Percentiles rank a stretch among this genome's conserved stretches.
phyloP scores from a whole-genome alignment of 2,888 invertebrate genomes.

The Sarcophaga variegata region DNA sequence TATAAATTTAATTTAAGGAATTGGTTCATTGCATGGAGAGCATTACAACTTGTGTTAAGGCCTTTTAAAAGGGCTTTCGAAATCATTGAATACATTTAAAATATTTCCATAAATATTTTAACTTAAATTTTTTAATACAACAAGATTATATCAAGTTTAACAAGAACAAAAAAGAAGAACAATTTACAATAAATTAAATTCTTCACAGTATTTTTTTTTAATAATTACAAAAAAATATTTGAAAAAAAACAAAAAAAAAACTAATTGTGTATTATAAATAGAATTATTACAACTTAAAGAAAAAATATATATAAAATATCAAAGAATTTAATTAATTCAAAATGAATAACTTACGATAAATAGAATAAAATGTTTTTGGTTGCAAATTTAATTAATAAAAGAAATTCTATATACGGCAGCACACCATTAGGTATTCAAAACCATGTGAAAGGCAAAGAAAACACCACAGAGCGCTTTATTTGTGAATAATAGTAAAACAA shows the following conservation, averaged over 20 bases:
- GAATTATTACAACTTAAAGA: not conserved
- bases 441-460: not conserved
- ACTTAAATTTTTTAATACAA: not conserved
- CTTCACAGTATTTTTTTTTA: no score
- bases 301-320: not conserved
- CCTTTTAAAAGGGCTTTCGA: no score
- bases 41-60: no score
- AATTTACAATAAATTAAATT: no score
- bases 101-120: not conserved
- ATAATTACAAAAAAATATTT: no score
- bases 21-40: not conserved
- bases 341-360: not conserved
- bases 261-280: no score
- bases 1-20: slow-evolving; percentile 4
- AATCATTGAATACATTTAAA: not conserved
- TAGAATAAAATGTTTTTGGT: not conserved
- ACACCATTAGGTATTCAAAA: slow-evolving; percentile 51
- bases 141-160: not conserved
- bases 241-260: no score
- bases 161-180: no score
- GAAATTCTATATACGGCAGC: slow-evolving; percentile 1
- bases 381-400: not conserved
- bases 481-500: slow-evolving; percentile 54
- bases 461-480: slow-evolving; percentile 63
- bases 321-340: slow-evolving; percentile 17